phyloP scores from a whole-genome alignment of 2,888 invertebrate species.

The Syritta pipiens region DNA sequence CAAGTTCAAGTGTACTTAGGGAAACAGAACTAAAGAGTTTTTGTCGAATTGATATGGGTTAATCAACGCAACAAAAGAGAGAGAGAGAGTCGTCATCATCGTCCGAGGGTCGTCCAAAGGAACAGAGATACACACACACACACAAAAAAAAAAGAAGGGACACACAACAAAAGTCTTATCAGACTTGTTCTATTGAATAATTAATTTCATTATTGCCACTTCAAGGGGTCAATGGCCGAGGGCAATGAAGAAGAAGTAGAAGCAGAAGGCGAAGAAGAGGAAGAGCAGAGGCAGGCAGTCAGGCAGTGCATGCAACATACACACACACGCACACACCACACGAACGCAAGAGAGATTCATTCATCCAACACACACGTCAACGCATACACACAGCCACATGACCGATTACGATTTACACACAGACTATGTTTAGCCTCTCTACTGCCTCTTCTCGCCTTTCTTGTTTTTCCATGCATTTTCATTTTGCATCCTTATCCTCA shows the following conservation, averaged over 20 bases:
- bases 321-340: constrained; percentile 59
- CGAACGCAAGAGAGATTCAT: constrained; percentile 70
- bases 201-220: constrained; percentile 70
- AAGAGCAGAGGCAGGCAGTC: constrained; percentile 28
- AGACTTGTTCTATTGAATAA: constrained; percentile 70
- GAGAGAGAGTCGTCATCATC: no score
- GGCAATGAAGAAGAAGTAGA: constrained; percentile 56
- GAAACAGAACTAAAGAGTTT: constrained; percentile 45
- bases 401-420: constrained; percentile 56
- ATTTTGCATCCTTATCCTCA: not conserved
- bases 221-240: constrained; percentile 64
- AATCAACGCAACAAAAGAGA: constrained; percentile 28
- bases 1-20: constrained; percentile 57
- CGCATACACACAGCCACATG: constrained; percentile 43
- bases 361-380: no score
- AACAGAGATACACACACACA: no score
- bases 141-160: no score
- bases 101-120: no score
- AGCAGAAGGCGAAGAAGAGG: no score
- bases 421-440: constrained; percentile 11
- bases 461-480: constrained; percentile 11
- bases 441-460: constrained; percentile 48
- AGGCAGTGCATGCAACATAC: constrained; percentile 50
- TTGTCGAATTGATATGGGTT: constrained; percentile 51
- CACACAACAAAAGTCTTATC: constrained; percentile 62